Base-by-base conservation (phyloP, 1,140 invertebrate species). In the Thereuonema tuberculata region DNA sequence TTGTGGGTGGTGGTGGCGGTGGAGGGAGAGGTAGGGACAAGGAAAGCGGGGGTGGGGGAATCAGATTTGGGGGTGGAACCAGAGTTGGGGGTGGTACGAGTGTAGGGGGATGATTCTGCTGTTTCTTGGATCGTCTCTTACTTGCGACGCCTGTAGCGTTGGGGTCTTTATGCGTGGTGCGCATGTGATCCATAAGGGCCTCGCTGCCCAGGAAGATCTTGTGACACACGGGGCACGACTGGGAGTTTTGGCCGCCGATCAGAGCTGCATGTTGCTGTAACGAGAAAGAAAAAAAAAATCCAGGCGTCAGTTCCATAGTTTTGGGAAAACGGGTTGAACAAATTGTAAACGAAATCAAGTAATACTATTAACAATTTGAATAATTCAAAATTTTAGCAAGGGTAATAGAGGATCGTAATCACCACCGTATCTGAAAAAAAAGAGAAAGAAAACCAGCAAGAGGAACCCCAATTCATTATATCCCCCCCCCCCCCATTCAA, bases 121-220 rank as follows among this genome's bases (percentile, higher is more conserved):
- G 48, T 50, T 66, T 59, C 57, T 60, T 56, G 28, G 68, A 9
- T 3, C 2, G 3, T 21, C 50, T 85, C 86, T 89, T 87, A 92
- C 89, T 89, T 78, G 86, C 83, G 74, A 89, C 87, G 69, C 84
- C 85, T 62, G 86, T 84, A 58, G 87, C 84, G 74, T 87, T 86
- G 29, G 88, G 89, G 70, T 94, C 89, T 78, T 92, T 93, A 76
- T 94, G 90, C 29, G 87, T 87, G 72, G 87, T 86, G 76, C 93
- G 93, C 90, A 93, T 93, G 74, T 94, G 90, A 73, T 93, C 90
- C 80, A 94, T 90, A 52, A 94, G 81, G 49, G 88, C 86, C 75
- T 93, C 89, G 58, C 84, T 85, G 63, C 89, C 89, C 68, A 93
- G 81, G 77, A 93, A 91, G 67, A 93, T 82, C 77, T 93, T 93